Conservation (phyloP, 64 coral and sea anemone genomes). For the Acropora yongei region DNA sequence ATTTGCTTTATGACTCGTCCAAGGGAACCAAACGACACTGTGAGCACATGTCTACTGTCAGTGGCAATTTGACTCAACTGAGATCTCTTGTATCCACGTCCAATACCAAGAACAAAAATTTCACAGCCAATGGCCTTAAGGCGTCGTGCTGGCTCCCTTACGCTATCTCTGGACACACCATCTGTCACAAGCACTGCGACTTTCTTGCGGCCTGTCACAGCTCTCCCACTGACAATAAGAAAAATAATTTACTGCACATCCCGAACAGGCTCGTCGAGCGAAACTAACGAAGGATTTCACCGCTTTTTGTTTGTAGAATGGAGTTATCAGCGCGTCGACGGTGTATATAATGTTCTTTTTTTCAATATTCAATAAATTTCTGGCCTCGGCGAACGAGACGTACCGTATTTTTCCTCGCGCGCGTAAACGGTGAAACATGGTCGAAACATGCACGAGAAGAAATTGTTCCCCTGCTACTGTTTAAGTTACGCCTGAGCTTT, state of each 20-base stretch:
- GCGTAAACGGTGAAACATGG: no score
- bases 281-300: no score
- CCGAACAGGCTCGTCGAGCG: no score
- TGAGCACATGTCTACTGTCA: slow-evolving; percentile 23
- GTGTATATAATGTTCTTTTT: no score
- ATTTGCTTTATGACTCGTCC: slow-evolving; percentile 16
- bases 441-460: no score
- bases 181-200: slow-evolving; percentile 28
- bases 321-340: no score
- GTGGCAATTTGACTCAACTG: slow-evolving; percentile 41
- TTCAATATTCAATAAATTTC: no score
- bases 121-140: slow-evolving; percentile 9
- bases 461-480: no score
- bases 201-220: background rate
- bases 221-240: background rate
- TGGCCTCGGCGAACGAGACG: no score
- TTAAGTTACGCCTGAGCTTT: no score
- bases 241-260: background rate
- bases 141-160: background rate
- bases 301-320: no score
- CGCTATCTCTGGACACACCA: slow-evolving; percentile 27
- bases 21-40: slow-evolving; percentile 19
- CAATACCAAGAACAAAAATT: slow-evolving; percentile 35
- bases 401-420: no score
- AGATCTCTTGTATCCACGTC: slow-evolving; percentile 28